These are phyloP conservation scores for Etheostoma spectabile DNA, from an alignment of 2,113 vertebrate genomes.

Conservation along the genomic window DNA sequence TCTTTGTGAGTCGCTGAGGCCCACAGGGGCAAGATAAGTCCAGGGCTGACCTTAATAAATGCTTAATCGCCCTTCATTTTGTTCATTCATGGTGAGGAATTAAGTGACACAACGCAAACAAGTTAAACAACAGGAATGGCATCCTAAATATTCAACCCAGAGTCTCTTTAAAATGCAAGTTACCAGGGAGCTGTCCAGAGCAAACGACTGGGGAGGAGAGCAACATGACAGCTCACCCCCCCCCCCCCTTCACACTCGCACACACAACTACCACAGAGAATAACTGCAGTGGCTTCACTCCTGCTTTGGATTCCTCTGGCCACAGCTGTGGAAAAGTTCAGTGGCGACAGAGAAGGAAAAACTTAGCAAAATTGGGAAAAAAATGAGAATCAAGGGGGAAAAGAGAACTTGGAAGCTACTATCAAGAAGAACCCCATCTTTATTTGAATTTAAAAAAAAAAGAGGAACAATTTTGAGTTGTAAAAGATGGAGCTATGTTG, in stretches of 20 bases:
- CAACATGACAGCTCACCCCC: conserved; percentile 67
- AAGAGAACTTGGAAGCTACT: conserved; percentile 42
- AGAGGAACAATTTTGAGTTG: conserved; percentile 8
- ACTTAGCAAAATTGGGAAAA: conserved; percentile 41
- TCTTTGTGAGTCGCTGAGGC: conserved; percentile 67
- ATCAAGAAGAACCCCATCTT: conserved; percentile 33
- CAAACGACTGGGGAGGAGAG: conserved; percentile 72
- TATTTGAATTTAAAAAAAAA: conserved; percentile 3
- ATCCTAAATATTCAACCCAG: conserved; percentile 80
- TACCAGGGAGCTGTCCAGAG: conserved; percentile 78
- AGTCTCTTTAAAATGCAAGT: conserved; percentile 77
- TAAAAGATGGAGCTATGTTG: neutral
- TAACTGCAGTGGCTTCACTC: conserved; percentile 60
- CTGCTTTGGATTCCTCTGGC: conserved; percentile 73
- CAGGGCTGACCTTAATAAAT: conserved; percentile 77
- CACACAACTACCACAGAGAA: conserved; percentile 34
- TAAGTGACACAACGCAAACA: conserved; percentile 80
- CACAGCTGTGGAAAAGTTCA: conserved; percentile 77
- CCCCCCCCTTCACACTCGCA: conserved; percentile 10
- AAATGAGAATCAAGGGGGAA: conserved; percentile 28
- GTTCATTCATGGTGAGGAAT: conserved; percentile 70
- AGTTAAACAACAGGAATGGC: conserved; percentile 79
- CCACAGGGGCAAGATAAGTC: conserved; percentile 67
- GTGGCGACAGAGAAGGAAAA: conserved; percentile 44
- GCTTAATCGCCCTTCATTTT: conserved; percentile 76